Conservation (phyloP, 2,113 vertebrate genomes). For the Naja naja region DNA sequence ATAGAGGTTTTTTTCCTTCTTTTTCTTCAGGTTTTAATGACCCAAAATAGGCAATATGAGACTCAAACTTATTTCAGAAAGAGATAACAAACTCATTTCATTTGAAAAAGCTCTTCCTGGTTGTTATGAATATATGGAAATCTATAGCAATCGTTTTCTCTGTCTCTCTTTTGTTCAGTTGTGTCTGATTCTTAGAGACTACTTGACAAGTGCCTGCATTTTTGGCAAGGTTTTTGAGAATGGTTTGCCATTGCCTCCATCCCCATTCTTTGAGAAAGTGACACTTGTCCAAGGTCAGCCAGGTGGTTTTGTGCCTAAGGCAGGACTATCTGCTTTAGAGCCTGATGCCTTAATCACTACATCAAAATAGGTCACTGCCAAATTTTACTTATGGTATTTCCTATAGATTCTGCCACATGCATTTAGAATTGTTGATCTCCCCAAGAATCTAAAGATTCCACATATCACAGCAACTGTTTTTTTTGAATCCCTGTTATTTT, state of each 20-base stretch:
- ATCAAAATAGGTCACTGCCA: background rate
- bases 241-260: no score
- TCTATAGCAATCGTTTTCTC: background rate
- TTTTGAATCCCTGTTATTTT: background rate
- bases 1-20: no score
- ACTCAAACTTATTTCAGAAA: background rate
- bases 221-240: no score
- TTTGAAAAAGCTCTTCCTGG: background rate
- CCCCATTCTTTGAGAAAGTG: no score
- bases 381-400: background rate
- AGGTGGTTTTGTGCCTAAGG: no score
- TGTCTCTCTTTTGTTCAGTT: no score
- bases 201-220: no score
- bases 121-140: background rate
- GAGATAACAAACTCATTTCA: background rate
- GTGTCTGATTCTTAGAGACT: no score
- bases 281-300: no score
- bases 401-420: background rate
- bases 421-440: background rate
- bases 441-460: background rate
- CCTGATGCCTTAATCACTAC: no score
- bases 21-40: background rate
- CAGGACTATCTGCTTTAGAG: no score
- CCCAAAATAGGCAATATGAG: background rate
- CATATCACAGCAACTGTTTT: background rate